Evolutionary conservation across 2,888 invertebrate genomes (phyloP).

Genomic region (Seira sanloemensis): DNA sequence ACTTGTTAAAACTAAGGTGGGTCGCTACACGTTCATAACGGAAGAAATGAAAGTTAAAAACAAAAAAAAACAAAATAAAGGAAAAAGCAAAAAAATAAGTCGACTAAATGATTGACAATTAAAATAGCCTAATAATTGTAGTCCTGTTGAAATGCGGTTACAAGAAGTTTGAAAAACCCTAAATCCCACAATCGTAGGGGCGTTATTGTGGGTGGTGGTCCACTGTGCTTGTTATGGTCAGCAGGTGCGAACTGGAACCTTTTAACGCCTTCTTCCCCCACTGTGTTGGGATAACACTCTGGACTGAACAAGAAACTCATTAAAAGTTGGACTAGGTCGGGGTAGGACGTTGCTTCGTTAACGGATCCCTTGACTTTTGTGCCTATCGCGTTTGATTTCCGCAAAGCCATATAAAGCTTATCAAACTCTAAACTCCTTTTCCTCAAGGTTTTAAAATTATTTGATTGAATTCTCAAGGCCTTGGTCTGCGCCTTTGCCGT

Average conservation of each 20-base stretch:
- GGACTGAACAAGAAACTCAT: constrained; percentile 33
- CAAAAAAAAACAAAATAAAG: constrained; percentile 8
- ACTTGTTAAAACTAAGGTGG: neutral
- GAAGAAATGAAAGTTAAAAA: neutral
- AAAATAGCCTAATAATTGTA: constrained; percentile 32
- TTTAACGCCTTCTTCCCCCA: constrained; percentile 11
- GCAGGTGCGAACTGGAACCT: constrained; percentile 11
- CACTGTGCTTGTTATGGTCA: constrained; percentile 18
- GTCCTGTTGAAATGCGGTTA: constrained; percentile 24
- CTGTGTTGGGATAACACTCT: neutral
- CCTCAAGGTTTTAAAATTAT: neutral
- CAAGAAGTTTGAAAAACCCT: constrained; percentile 19
- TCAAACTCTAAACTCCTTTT: neutral
- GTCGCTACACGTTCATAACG: constrained; percentile 9
- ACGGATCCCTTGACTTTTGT: neutral
- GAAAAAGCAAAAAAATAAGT: constrained; percentile 13
- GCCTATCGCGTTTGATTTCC: constrained; percentile 5
- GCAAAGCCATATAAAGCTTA: constrained; percentile 10
- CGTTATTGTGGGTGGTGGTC: constrained; percentile 20
- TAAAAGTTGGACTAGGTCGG: constrained; percentile 28
- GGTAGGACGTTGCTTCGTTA: neutral
- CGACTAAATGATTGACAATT: neutral
- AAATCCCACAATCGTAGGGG: neutral
- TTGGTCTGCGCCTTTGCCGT: neutral
- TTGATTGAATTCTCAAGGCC: neutral